A percentile compares a stretch with the other conserved stretches of the same genome.
Conservation (phyloP, 2,888 invertebrate species). For the Spodoptera picta region DNA sequence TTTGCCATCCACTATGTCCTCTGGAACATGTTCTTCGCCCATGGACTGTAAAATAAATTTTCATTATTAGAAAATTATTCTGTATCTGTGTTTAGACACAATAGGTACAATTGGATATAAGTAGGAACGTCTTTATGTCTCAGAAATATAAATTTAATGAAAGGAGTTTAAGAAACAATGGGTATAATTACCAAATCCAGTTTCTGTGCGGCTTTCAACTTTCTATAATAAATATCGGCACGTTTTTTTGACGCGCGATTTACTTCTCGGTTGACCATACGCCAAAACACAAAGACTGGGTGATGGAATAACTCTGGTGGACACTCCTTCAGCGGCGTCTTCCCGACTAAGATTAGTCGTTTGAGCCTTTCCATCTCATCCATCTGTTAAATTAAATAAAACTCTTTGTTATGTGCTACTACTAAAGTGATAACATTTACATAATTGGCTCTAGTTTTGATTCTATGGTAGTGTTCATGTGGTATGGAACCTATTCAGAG, state of each 20-base stretch:
- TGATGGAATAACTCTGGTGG: constrained; percentile 90
- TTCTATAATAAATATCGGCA: constrained; percentile 82
- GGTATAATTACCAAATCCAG: constrained; percentile 71
- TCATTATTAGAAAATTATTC: too few species aligned
- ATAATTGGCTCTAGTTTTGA: too few species aligned
- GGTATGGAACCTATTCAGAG: too few species aligned
- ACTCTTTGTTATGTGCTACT: constrained; percentile 2
- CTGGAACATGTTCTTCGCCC: constrained; percentile 81
- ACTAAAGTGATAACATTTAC: too few species aligned
- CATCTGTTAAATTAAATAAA: constrained; percentile 73
- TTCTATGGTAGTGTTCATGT: too few species aligned
- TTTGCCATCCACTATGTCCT: constrained; percentile 74
- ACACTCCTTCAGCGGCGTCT: constrained; percentile 90
- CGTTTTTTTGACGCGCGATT: constrained; percentile 82
- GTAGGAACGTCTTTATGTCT: too few species aligned
- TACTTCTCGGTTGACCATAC: constrained; percentile 87
- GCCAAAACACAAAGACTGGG: constrained; percentile 91
- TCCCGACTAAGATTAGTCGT: constrained; percentile 90
- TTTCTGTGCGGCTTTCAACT: constrained; percentile 78
- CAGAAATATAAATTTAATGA: too few species aligned
- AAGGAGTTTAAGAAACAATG: too few species aligned
- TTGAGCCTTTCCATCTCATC: constrained; percentile 92
- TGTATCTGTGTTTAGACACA: too few species aligned
- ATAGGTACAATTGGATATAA: too few species aligned
- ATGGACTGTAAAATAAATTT: constrained; percentile 62